Base-by-base conservation (phyloP, 2,797 vertebrate genomes). In the Molossus molossus region DNA sequence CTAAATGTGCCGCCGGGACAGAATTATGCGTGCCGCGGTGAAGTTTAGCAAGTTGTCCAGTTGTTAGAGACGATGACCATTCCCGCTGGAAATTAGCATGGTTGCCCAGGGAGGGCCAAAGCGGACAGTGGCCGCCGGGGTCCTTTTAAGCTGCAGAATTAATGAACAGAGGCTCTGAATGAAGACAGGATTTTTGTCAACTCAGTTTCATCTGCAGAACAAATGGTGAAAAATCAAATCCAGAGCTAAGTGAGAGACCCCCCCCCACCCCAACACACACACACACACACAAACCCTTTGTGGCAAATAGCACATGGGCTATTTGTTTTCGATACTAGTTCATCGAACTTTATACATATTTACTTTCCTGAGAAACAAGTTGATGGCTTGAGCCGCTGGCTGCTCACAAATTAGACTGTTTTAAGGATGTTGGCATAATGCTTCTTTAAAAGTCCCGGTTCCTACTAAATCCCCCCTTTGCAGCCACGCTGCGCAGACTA, bases 331-430 rank as follows among this genome's bases (percentile, higher is more conserved):
- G 33, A 27, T 53, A 33, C 77, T 48, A 53, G 53, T 48, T 88
- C 53, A 18, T 27, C n/a, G n/a, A 67, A 50, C 18, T 37, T 11
- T 27, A 8, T 9, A n/a, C 3, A 1, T 10, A 8, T 76, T 81
- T 85, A 33, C 48, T 81, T 85, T 92, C 27, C n/a, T n/a, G 55
- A 92, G 79, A 84, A 90, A 85, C 14, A 23, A 72, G 37, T 21
- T 11, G 11, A 7, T 67, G 29, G 27, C 21, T 60, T 62, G 67
- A 83, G 70, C 79, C 62, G n/a, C 64, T 64, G 58, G 33, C 17
- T n/a, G 62, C 37, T 73, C 79, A 40, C 58, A 65, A 29, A 53
- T 81, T 33, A 13, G 33, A n/a, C 29, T 12, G 5, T 79, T 45
- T 87, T 50, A 65, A 50, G 84, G 81, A 14, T 17, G 37, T 15